Evolutionary conservation across 2,888 invertebrate genomes (phyloP).

Genomic region (Drosophila niveifrons): DNA sequence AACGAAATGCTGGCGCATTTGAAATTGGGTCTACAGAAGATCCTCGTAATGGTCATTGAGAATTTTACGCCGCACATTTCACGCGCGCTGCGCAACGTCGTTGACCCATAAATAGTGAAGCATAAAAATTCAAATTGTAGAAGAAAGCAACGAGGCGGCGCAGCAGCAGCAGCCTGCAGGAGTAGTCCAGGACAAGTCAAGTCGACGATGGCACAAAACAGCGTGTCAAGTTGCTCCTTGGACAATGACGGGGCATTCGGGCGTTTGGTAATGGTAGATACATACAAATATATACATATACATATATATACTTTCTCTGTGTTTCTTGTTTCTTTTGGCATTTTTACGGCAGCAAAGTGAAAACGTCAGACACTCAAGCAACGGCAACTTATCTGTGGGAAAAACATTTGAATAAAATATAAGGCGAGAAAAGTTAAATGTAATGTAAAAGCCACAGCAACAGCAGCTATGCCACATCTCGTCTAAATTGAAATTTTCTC

Average conservation of each 20-base stretch:
- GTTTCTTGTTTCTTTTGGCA: conserved; percentile 43
- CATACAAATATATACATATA: not conserved
- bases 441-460: conserved; percentile 71
- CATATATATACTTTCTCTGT: conserved; percentile 4
- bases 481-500: conserved; percentile 48
- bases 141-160: conserved; percentile 6
- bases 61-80: conserved; percentile 41
- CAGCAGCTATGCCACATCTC: conserved; percentile 35
- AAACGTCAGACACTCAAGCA: conserved; percentile 70
- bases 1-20: conserved; percentile 49
- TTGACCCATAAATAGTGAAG: conserved; percentile 56
- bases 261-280: conserved; percentile 36
- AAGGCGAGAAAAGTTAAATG: conserved; percentile 78
- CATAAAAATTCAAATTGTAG: conserved; percentile 47
- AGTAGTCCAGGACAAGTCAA: not conserved
- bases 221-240: conserved; percentile 44
- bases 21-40: conserved; percentile 57
- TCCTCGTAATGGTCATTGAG: conserved; percentile 64
- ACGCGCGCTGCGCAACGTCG: conserved; percentile 31
- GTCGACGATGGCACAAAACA: conserved; percentile 13
- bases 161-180: not conserved
- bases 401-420: conserved; percentile 77
- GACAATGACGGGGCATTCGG: conserved; percentile 43
- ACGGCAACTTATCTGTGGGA: conserved; percentile 66
- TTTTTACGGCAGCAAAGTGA: conserved; percentile 73